Conservation (phyloP, 2,113 vertebrate species). For the Plectropomus leopardus region DNA sequence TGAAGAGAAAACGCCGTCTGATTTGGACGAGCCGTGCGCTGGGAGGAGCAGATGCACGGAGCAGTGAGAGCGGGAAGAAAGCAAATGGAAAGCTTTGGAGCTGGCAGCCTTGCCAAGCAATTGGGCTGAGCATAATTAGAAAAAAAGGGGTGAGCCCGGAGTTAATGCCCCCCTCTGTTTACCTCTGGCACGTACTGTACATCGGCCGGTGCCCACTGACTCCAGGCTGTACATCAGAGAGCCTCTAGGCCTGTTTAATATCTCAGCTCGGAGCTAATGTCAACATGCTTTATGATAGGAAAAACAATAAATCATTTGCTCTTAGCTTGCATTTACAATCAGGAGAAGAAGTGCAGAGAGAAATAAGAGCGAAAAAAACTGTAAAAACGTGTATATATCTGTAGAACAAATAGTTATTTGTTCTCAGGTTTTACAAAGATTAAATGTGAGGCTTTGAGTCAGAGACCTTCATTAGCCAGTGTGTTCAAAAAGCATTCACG, state of each 20-base stretch:
- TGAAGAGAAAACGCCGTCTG: constrained; percentile 45
- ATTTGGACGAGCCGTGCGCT: constrained; percentile 21
- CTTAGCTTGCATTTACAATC: not conserved
- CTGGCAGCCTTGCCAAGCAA: constrained; percentile 25
- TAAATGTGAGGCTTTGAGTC: constrained; percentile 12
- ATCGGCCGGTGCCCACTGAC: constrained; percentile 9
- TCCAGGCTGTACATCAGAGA: not conserved
- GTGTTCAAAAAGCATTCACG: not conserved
- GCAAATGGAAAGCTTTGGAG: constrained; percentile 51
- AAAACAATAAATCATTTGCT: not conserved
- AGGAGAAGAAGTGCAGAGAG: not conserved
- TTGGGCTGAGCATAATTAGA: constrained; percentile 38
- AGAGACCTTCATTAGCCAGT: constrained; percentile 12
- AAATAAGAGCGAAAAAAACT: not conserved
- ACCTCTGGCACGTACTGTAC: constrained; percentile 9
- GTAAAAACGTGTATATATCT: not conserved
- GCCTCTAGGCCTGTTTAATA: not conserved
- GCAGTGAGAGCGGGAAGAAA: constrained; percentile 29
- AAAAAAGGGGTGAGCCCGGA: constrained; percentile 11
- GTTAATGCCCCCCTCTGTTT: constrained; percentile 18
- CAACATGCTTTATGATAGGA: not conserved
- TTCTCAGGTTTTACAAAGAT: not conserved
- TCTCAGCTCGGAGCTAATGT: not conserved
- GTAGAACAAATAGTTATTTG: no score
- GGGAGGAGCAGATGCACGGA: constrained; percentile 29